Percentiles rank a stretch among this genome's conserved stretches.
Evolutionary conservation across 2,888 invertebrate genomes (phyloP).

Genomic region (Dicycla oo): DNA sequence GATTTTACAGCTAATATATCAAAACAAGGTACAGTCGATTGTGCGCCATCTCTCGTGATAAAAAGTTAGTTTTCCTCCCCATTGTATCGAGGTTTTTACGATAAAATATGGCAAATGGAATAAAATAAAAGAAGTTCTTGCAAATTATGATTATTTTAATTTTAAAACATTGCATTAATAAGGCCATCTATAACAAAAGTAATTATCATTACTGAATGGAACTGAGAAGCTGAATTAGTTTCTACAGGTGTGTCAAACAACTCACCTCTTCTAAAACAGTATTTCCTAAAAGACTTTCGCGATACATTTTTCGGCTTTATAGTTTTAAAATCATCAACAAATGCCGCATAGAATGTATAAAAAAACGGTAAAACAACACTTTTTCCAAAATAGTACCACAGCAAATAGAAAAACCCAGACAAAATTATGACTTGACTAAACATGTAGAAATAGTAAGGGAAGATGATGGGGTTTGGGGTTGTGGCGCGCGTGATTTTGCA

Average conservation of each 20-base stretch:
- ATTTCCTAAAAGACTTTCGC: conserved; percentile 17
- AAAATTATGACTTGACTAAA: conserved; percentile 2
- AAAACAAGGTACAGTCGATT: no score
- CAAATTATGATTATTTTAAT: conserved; percentile 7
- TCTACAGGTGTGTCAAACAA: conserved; percentile 4
- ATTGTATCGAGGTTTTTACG: background rate
- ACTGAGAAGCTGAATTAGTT: background rate
- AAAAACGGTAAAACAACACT: conserved; percentile 24
- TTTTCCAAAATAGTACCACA: conserved; percentile 26
- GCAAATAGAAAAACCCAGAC: background rate
- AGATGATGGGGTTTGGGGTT: conserved; percentile 3
- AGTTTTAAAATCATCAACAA: background rate
- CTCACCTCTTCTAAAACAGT: conserved; percentile 45
- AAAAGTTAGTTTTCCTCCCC: no score
- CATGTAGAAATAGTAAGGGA: conserved; percentile 45
- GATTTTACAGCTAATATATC: no score
- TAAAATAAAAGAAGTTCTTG: conserved; percentile 1
- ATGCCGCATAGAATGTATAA: background rate
- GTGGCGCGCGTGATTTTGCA: conserved; percentile 20
- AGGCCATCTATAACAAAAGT: conserved; percentile 29
- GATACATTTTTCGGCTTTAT: background rate
- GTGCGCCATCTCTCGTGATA: no score
- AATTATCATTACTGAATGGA: conserved; percentile 18
- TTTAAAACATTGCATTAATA: conserved; percentile 13
- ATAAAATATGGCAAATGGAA: background rate